Conservation (phyloP, 2,113 vertebrate genomes). For the Gallinago paraguaiae region DNA sequence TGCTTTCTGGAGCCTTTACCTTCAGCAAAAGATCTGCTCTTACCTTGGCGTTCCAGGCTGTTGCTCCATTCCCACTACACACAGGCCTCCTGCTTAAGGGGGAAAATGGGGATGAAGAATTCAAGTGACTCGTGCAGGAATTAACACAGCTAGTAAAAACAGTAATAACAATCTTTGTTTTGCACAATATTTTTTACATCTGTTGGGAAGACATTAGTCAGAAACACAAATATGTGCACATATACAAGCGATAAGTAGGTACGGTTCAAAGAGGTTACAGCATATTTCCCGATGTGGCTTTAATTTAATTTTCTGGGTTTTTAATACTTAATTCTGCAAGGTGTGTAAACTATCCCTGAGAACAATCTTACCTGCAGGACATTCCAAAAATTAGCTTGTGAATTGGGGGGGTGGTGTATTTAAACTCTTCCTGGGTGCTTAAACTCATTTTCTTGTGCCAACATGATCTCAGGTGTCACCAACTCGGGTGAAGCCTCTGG, state of each 20-base stretch:
- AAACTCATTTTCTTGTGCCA: background rate
- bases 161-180: background rate
- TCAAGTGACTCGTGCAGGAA: background rate
- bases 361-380: accelerated
- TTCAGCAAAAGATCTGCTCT: background rate
- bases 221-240: background rate
- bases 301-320: background rate
- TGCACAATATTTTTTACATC: background rate
- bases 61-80: background rate
- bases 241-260: accelerated
- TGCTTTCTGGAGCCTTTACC: background rate
- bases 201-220: background rate
- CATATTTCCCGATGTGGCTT: background rate
- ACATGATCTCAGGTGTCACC: accelerated
- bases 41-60: background rate
- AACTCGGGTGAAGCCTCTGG: accelerated
- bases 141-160: background rate
- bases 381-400: background rate
- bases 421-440: background rate
- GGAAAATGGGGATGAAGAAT: background rate
- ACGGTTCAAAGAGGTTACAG: background rate
- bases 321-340: background rate
- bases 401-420: accelerated
- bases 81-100: background rate
- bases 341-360: background rate